Conservation (phyloP, 2,888 invertebrate species). For the Cantharis rufa region DNA sequence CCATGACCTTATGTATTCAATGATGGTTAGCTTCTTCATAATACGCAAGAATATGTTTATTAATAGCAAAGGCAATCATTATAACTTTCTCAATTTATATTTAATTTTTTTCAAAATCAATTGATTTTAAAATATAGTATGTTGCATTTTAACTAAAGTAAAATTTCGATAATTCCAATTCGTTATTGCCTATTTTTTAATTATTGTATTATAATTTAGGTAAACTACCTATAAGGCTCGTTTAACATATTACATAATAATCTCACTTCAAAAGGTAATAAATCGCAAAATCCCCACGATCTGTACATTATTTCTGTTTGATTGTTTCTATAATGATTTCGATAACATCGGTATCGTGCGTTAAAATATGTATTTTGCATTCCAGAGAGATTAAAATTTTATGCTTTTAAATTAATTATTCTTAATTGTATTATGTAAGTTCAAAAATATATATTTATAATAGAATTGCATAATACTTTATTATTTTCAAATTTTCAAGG, state of each 20-base stretch:
- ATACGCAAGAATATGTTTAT: background rate
- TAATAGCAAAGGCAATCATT: background rate
- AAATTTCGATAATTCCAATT: too few species aligned
- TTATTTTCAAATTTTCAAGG: background rate
- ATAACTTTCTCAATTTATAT: background rate
- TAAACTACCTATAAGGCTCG: background rate
- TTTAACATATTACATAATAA: background rate
- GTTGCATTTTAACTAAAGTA: too few species aligned
- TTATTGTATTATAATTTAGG: too few species aligned
- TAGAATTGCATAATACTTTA: background rate
- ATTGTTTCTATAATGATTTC: background rate
- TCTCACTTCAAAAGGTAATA: background rate
- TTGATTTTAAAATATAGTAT: too few species aligned
- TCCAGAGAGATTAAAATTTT: background rate
- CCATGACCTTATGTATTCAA: slow-evolving; percentile 1
- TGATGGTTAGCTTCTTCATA: background rate
- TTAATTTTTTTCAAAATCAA: background rate
- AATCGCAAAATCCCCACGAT: background rate
- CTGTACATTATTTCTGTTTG: background rate
- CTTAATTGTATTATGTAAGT: background rate
- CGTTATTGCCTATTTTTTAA: too few species aligned
- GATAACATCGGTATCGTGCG: background rate
- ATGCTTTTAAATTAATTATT: background rate
- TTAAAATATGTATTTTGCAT: background rate
- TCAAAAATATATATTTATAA: background rate